Percentiles rank a stretch among this genome's conserved stretches.
Evolutionary conservation across 2,888 invertebrate genomes (phyloP).

Genomic region (Pegoplata infirma): DNA sequence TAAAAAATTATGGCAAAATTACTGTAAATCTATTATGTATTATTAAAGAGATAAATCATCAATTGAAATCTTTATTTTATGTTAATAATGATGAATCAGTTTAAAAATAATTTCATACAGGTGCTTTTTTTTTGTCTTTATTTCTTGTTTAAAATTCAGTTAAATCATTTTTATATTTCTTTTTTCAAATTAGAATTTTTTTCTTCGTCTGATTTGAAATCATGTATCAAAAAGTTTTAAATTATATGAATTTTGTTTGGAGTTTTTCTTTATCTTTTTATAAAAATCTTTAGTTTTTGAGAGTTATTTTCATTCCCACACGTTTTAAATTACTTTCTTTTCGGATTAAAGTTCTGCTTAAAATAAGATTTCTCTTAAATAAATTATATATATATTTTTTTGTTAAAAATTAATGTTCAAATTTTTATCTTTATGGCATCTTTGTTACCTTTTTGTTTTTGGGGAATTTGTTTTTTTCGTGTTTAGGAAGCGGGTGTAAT

Average conservation of each 20-base stretch:
- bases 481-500: slow-evolving; percentile 12
- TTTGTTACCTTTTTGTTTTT: slow-evolving; percentile 1
- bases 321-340: slow-evolving; percentile 45
- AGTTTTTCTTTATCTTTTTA: background rate
- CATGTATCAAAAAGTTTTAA: background rate
- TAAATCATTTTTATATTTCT: background rate
- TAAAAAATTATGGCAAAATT: no score
- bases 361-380: background rate
- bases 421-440: slow-evolving; percentile 39
- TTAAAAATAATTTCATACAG: background rate
- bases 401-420: slow-evolving; percentile 22
- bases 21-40: no score
- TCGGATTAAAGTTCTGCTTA: background rate
- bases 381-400: background rate
- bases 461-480: background rate
- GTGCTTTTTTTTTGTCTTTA: background rate
- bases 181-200: background rate
- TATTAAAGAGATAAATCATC: no score
- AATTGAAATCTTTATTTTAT: no score
- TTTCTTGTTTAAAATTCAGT: background rate
- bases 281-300: background rate
- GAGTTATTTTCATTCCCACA: slow-evolving; percentile 26
- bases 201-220: background rate
- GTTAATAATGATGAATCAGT: background rate
- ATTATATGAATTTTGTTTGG: background rate